Percentiles rank a stretch among this genome's conserved stretches.
These are phyloP conservation scores for Anastrepha ludens DNA, from an alignment of 1,140 invertebrate species.

Conservation along the genomic window DNA sequence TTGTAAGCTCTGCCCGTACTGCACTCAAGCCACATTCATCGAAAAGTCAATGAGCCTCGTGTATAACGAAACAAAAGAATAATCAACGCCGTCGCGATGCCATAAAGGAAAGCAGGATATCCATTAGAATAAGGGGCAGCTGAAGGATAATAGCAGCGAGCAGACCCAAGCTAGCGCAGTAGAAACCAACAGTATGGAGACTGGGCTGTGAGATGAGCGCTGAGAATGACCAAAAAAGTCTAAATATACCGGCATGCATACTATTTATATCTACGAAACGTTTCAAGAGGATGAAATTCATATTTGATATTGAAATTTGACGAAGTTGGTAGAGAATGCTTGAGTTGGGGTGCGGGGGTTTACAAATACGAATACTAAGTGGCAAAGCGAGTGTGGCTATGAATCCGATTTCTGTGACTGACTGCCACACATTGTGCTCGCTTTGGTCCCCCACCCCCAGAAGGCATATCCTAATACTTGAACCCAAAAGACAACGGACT, in stretches of 20 bases:
- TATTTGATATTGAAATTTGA: slow-evolving; percentile 31
- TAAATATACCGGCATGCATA: not conserved
- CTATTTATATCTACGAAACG: not conserved
- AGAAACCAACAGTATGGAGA: not conserved
- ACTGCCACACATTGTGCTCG: not conserved
- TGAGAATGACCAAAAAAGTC: slow-evolving; percentile 20
- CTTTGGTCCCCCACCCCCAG: not conserved
- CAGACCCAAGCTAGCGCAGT: not conserved
- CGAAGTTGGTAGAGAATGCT: not conserved
- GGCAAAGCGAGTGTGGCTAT: not conserved
- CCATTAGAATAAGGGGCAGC: slow-evolving; percentile 48
- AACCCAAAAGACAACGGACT: slow-evolving; percentile 40
- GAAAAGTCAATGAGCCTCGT: slow-evolving; percentile 47
- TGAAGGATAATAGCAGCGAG: slow-evolving; percentile 41
- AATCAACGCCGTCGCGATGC: slow-evolving; percentile 46
- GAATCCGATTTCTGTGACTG: slow-evolving; percentile 5
- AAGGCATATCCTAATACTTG: not conserved
- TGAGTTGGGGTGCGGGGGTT: not conserved
- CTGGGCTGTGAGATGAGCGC: not conserved
- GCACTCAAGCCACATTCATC: not conserved
- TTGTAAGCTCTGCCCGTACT: not conserved
- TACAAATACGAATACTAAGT: not conserved
- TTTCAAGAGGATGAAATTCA: slow-evolving; percentile 29
- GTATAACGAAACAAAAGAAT: slow-evolving; percentile 48
- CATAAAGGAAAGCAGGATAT: slow-evolving; percentile 50